These are phyloP conservation scores for Miniopterus natalensis DNA, from an alignment of 2,113 vertebrate genomes.

Conservation along the genomic window DNA sequence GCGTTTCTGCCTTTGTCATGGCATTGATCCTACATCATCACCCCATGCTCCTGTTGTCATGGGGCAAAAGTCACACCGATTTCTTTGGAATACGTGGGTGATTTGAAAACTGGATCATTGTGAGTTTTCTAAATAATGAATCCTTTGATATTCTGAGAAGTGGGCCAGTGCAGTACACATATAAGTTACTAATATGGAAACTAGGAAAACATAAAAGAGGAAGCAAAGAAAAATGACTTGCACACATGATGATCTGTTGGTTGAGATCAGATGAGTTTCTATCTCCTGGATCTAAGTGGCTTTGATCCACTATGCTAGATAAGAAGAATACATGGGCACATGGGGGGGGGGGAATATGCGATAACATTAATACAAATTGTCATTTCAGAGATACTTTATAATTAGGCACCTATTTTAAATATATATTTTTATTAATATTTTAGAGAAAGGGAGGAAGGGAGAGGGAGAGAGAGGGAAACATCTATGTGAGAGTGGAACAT, in stretches of 20 bases:
- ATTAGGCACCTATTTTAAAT: not conserved
- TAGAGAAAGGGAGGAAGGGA: too few species aligned
- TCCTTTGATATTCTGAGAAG: not conserved
- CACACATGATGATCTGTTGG: not conserved
- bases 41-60: not conserved
- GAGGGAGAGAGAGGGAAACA: too few species aligned
- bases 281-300: not conserved
- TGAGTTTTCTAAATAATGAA: not conserved
- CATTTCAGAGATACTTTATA: not conserved
- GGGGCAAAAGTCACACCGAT: not conserved
- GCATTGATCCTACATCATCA: not conserved
- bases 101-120: not conserved
- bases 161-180: not conserved
- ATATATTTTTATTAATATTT: too few species aligned
- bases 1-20: not conserved
- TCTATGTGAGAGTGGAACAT: too few species aligned
- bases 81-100: not conserved
- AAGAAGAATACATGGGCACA: not conserved
- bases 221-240: not conserved
- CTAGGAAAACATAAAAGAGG: constrained; percentile 42
- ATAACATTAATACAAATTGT: not conserved
- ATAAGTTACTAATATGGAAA: not conserved
- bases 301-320: not conserved
- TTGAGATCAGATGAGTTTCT: not conserved
- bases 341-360: not conserved